Evolutionary conservation across 2,113 vertebrate genomes (phyloP), one percentile per base, ranked within the genome.

Genomic region (Ammospiza caudacuta): DNA sequence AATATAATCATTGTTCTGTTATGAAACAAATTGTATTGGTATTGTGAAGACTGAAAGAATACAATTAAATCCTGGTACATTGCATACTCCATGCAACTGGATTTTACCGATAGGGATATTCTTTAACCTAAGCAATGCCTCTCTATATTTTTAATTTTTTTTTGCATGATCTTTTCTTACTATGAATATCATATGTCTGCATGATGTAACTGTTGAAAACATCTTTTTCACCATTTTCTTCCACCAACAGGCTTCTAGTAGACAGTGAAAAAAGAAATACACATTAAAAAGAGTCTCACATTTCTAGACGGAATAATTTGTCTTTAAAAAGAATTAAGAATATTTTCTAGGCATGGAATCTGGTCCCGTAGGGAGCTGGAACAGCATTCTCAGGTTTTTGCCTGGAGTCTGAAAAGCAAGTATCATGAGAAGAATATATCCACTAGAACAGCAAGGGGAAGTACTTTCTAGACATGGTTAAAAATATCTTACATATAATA

Each of bases 361-460:
- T 29, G 7, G 10, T 63, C 9, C 23, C 39, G 4, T 5, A 69
- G 18, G 19, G 6, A 63, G 6, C 21, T 66, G 12, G 7, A 39
- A 46, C 3, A 83, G 2, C 2, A 2, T 76, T 79, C 18, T 5
- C 19, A 1, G 0, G 4, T 74, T 29, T 6, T 62, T 76, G 1
- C 3, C 17, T 70, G 46, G 4, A 39, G 24, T 41, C 17, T 70
- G 29, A 10, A 86, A 78, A 83, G 21, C 15, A 89, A 75, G 7
- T n/a, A 27, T 17, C 12, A 54, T 0, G 2, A 9, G 47, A 67
- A 68, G 2, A 2, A 9, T 35, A 3, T 31, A 28, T n/a, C 11
- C 15, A 41, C 28, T 64, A 31, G 33, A 75, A 87, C 1, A 69
- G 18, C 17, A 66, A 76, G 19, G 59, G 4, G 9, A 73, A 24